Evolutionary conservation across 2,888 invertebrate species (phyloP).

Genomic region (Hetaerina titia): DNA sequence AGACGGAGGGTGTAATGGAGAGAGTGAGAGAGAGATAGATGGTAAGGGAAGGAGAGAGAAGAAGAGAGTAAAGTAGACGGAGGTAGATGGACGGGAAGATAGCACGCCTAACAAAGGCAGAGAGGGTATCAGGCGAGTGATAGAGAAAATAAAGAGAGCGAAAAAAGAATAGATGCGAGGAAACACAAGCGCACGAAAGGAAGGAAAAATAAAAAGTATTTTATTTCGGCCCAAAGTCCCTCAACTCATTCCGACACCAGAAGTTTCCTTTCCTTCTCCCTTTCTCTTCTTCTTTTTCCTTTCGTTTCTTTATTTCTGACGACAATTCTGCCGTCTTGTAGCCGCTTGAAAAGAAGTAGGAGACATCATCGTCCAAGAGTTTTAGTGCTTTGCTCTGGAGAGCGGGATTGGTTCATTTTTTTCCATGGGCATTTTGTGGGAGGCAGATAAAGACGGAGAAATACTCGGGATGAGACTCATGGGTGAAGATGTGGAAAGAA

Average conservation of each 20-base stretch:
- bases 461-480: not conserved
- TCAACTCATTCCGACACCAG: not conserved
- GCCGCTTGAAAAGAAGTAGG: not conserved
- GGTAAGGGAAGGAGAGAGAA: not conserved
- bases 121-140: not conserved
- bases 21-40: not conserved
- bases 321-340: not conserved
- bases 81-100: no score
- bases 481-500: not conserved
- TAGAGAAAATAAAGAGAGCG: not conserved
- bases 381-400: not conserved
- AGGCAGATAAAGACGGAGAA: not conserved
- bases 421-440: no score
- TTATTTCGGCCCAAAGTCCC: not conserved
- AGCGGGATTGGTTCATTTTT: not conserved
- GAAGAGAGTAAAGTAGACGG: not conserved
- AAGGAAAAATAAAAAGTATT: not conserved
- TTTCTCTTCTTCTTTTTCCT: not conserved
- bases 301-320: not conserved
- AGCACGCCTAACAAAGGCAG: no score
- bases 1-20: not conserved
- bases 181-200: not conserved
- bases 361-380: conserved; percentile 1
- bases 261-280: not conserved
- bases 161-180: not conserved